phyloP scores from a whole-genome alignment of 2,888 invertebrate genomes.

The Trichogramma dendrolimi region DNA sequence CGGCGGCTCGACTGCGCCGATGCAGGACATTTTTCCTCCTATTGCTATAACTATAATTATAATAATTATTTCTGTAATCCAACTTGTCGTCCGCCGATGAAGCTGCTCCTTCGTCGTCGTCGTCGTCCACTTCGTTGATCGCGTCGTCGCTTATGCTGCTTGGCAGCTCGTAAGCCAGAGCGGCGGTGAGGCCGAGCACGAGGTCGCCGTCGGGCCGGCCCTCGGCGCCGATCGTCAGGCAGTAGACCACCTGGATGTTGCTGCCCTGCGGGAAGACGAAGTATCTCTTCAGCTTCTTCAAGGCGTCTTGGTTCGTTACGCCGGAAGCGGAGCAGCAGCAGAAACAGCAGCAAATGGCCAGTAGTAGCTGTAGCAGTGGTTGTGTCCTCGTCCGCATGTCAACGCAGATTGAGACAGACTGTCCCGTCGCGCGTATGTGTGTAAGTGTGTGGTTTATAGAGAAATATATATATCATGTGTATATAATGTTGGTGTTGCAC shows the following conservation, averaged over 20 bases:
- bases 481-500: too few relatives aligned
- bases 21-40: constrained; percentile 50
- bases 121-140: too few relatives aligned
- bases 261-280: constrained; percentile 62
- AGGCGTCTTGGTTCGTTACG: constrained; percentile 22
- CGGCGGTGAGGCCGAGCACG: constrained; percentile 70
- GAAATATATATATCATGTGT: too few relatives aligned
- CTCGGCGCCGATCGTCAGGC: constrained; percentile 59
- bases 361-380: background rate
- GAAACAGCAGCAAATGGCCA: background rate
- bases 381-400: background rate
- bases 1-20: constrained; percentile 58
- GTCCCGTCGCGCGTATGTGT: background rate
- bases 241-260: constrained; percentile 59
- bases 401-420: too few relatives aligned
- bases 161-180: constrained; percentile 74
- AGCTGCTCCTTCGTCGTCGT: too few relatives aligned
- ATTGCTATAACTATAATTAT: background rate
- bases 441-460: too few relatives aligned
- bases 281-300: constrained; percentile 56
- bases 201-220: constrained; percentile 56
- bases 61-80: constrained; percentile 11
- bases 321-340: constrained; percentile 3
- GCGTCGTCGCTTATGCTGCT: constrained; percentile 32
- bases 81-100: constrained; percentile 36